Percentiles rank a stretch among this genome's conserved stretches.
Evolutionary conservation across 2,797 vertebrate genomes (phyloP).

Genomic region (Masticophis lateralis): DNA sequence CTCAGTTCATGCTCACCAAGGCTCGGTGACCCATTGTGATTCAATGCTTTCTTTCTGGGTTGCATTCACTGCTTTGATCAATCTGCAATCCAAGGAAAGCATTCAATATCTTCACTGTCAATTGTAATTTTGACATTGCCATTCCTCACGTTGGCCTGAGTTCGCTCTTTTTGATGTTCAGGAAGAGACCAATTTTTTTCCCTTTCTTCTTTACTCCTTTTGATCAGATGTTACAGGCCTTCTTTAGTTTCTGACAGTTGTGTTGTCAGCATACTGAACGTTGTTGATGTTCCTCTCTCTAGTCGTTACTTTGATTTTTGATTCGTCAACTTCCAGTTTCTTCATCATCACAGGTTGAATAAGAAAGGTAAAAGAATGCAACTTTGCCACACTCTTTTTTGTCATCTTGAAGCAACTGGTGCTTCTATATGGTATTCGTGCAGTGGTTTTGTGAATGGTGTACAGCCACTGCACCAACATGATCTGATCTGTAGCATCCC

Average conservation of each 20-base stretch:
- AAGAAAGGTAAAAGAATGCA: not conserved
- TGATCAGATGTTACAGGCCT: not conserved
- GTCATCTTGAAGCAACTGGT: not conserved
- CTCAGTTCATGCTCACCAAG: not conserved
- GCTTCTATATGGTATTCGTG: not conserved
- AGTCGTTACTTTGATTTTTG: not conserved
- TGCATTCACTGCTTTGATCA: not conserved
- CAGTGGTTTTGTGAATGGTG: not conserved
- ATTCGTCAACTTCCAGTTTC: not conserved
- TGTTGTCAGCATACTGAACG: not conserved
- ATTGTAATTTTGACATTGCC: not conserved
- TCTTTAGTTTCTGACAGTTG: not conserved
- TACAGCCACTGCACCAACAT: not conserved
- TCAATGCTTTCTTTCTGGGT: not conserved
- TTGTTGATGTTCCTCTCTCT: not conserved
- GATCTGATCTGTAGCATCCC: not conserved
- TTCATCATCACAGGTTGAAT: not conserved
- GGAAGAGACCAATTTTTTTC: not conserved
- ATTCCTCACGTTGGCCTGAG: not conserved
- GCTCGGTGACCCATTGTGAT: not conserved
- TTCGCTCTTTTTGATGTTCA: not conserved
- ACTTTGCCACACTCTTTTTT: not conserved
- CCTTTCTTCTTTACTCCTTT: not conserved
- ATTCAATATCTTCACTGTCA: not conserved
- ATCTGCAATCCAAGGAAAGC: not conserved